These are phyloP conservation scores for Drosophila ficusphila DNA, from an alignment of 1,140 invertebrate genomes.

Conservation along the genomic window DNA sequence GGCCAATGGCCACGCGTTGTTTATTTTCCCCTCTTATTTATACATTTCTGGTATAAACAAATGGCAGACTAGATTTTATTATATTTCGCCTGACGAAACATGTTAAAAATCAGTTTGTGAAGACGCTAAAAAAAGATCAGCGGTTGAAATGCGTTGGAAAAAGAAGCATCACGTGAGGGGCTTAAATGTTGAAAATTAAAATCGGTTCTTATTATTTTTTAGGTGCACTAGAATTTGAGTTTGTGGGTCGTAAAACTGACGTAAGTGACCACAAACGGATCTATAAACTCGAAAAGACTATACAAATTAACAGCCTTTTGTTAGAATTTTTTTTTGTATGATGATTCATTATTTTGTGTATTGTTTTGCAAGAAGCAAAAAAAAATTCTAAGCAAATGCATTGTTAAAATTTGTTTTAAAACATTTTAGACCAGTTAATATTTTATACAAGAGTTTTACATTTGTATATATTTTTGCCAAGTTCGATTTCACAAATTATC, in stretches of 20 bases:
- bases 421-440: too few species aligned
- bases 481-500: background rate
- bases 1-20: constrained; percentile 42
- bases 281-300: background rate
- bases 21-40: constrained; percentile 28
- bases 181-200: constrained; percentile 4
- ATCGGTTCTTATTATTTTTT: background rate
- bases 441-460: background rate
- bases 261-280: constrained; percentile 22
- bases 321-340: background rate
- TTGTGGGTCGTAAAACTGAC: constrained; percentile 10
- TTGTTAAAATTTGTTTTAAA: too few species aligned
- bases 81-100: constrained; percentile 65
- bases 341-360: background rate
- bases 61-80: constrained; percentile 41
- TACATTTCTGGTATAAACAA: constrained; percentile 62
- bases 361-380: too few species aligned
- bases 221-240: background rate
- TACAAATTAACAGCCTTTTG: background rate
- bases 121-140: constrained; percentile 48
- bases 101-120: constrained; percentile 69
- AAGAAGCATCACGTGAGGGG: constrained; percentile 34
- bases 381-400: too few species aligned
- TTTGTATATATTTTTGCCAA: background rate
- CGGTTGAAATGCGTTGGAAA: constrained; percentile 22